Percentiles rank a stretch among this genome's conserved stretches.
These are phyloP conservation scores for Drosophila ohnishii DNA, from an alignment of 1,140 invertebrate genomes.

Conservation along the genomic window DNA sequence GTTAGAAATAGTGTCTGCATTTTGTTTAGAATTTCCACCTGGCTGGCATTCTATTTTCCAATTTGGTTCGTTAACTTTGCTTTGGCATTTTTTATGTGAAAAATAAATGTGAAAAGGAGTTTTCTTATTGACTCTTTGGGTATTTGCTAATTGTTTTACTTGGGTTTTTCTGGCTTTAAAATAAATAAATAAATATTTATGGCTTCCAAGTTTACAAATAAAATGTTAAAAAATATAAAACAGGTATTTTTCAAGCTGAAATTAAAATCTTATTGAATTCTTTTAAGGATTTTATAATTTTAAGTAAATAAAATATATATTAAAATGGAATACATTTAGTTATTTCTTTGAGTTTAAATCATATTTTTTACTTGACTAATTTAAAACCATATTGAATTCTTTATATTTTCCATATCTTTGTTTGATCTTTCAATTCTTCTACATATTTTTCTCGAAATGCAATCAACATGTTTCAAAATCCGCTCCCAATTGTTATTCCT, in stretches of 20 bases:
- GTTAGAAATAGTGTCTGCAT: neutral
- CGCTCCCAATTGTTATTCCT: conserved; percentile 6
- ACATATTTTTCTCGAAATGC: neutral
- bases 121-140: neutral
- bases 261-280: neutral
- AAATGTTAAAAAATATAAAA: neutral
- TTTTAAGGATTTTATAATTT: neutral
- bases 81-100: neutral
- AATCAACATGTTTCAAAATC: conserved; percentile 9
- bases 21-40: neutral
- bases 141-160: conserved; percentile 1
- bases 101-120: neutral
- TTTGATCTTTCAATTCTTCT: neutral
- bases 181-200: too few species aligned
- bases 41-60: neutral
- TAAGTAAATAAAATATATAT: too few species aligned
- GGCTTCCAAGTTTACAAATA: neutral
- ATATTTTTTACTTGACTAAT: neutral
- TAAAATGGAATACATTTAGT: neutral
- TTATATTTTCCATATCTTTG: neutral
- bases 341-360: neutral
- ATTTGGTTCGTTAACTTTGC: conserved; percentile 3
- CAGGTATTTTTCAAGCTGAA: neutral
- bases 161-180: neutral
- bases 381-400: neutral